These are phyloP conservation scores for Zingel zingel DNA, from an alignment of 2,113 vertebrate genomes.

Conservation along the genomic window DNA sequence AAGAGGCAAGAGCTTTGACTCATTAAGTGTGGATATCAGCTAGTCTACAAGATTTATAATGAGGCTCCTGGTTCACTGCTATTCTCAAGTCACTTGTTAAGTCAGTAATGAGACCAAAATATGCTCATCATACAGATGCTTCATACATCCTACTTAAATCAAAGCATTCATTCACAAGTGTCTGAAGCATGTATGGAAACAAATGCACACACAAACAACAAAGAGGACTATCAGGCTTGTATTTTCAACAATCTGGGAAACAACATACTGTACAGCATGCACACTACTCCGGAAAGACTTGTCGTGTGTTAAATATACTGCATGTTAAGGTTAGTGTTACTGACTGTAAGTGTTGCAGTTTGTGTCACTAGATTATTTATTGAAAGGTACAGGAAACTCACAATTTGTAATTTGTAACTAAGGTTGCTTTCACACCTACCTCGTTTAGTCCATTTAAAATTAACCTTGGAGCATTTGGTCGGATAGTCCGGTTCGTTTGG, in stretches of 20 bases:
- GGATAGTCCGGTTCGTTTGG: too few relatives aligned
- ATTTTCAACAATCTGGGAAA: neutral
- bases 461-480: too few relatives aligned
- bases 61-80: constrained; percentile 34
- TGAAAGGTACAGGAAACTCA: neutral
- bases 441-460: too few relatives aligned
- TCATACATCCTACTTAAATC: constrained; percentile 18
- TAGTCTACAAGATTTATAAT: constrained; percentile 52
- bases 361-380: neutral
- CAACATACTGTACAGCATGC: neutral
- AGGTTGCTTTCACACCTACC: too few relatives aligned
- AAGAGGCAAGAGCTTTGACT: constrained; percentile 35
- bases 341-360: neutral
- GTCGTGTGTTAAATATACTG: neutral
- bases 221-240: neutral
- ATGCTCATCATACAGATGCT: constrained; percentile 44
- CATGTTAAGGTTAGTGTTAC: neutral
- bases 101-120: constrained; percentile 58
- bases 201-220: neutral
- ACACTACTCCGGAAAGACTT: neutral
- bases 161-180: constrained; percentile 22
- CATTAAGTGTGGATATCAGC: constrained; percentile 46
- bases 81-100: constrained; percentile 49
- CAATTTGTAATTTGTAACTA: neutral
- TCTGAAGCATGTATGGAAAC: neutral